Conservation (phyloP, 2,797 vertebrate genomes). For the Eleutherodactylus coqui region DNA sequence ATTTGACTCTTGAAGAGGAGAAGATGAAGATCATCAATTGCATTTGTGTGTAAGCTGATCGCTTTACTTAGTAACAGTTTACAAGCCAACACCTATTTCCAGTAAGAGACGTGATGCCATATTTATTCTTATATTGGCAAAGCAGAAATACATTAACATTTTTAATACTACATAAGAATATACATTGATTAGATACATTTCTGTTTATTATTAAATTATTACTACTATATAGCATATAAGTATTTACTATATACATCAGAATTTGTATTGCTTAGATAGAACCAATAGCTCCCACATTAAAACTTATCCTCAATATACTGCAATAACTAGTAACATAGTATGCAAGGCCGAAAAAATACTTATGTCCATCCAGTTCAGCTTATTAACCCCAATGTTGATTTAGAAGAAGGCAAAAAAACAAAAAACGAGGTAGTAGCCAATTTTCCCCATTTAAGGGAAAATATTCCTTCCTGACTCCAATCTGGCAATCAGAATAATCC, state of each 20-base stretch:
- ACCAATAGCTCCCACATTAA: neutral
- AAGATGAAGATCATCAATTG: constrained; percentile 25
- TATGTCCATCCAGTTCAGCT: too few relatives aligned
- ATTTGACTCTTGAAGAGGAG: constrained; percentile 35
- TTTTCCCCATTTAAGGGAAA: too few relatives aligned
- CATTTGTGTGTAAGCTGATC: constrained; percentile 24
- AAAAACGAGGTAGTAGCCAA: too few relatives aligned
- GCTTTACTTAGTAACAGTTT: constrained; percentile 20
- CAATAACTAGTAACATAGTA: too few relatives aligned
- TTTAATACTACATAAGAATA: neutral
- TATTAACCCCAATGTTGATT: too few relatives aligned
- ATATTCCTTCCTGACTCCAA: too few relatives aligned
- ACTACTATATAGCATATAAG: neutral
- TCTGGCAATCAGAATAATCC: too few relatives aligned
- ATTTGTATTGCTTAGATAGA: neutral
- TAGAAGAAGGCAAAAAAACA: too few relatives aligned
- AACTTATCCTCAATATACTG: neutral
- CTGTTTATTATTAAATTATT: neutral
- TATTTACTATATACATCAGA: neutral
- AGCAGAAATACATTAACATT: neutral
- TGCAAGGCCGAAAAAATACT: too few relatives aligned
- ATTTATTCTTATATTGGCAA: neutral
- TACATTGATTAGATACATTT: neutral
- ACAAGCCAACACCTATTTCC: constrained; percentile 11
- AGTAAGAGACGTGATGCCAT: neutral